Conservation (phyloP, 2,797 vertebrate genomes). For the Acestrorhynchus altus region DNA sequence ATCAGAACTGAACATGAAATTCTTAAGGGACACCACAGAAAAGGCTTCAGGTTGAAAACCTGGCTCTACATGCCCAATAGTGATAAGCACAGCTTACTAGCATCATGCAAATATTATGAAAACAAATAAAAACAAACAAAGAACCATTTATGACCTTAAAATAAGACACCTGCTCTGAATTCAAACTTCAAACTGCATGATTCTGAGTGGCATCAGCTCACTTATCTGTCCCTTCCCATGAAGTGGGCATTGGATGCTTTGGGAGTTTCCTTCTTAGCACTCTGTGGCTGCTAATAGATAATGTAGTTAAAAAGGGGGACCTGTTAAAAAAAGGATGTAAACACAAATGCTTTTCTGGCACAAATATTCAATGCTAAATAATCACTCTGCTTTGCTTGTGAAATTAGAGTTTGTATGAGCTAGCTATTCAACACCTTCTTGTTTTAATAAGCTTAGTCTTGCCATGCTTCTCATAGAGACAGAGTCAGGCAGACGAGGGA, state of each 20-base stretch:
- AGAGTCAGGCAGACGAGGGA: constrained; percentile 48
- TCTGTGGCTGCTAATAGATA: constrained; percentile 61
- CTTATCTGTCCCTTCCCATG: constrained; percentile 56
- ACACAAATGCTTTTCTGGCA: constrained; percentile 63
- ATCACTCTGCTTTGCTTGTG: constrained; percentile 62
- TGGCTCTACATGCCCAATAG: constrained; percentile 10
- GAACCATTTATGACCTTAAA: not conserved
- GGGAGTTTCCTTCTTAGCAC: constrained; percentile 54
- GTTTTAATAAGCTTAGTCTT: constrained; percentile 69
- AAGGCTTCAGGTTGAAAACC: constrained; percentile 33
- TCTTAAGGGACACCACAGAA: constrained; percentile 21
- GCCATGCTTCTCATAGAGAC: constrained; percentile 63
- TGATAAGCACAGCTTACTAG: constrained; percentile 16
- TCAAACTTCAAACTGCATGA: constrained; percentile 23
- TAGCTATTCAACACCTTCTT: constrained; percentile 71
- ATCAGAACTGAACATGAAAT: constrained; percentile 21
- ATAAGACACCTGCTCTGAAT: constrained; percentile 27
- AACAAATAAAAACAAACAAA: not conserved
- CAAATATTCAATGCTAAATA: constrained; percentile 63
- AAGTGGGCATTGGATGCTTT: constrained; percentile 50
- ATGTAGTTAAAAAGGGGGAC: constrained; percentile 59
- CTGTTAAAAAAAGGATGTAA: constrained; percentile 67
- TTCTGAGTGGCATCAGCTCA: constrained; percentile 50
- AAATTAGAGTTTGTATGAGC: constrained; percentile 70
- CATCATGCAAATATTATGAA: not conserved